Conservation (phyloP, 1,140 invertebrate species). For the Conopomorpha cramerella region DNA sequence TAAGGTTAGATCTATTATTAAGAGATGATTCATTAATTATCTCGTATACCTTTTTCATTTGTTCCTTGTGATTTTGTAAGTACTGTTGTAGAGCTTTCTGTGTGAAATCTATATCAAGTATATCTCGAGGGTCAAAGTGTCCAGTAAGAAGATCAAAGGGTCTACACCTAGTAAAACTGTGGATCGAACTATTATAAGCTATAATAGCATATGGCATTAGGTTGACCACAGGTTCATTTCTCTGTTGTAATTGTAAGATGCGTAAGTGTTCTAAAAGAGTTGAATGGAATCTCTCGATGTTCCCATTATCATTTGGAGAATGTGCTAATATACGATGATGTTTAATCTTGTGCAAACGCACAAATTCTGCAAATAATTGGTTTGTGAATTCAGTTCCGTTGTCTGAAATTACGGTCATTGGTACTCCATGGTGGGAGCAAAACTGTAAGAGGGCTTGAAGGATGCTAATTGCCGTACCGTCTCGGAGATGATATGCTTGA, state of each 20-base stretch:
- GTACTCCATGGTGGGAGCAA: slow-evolving; percentile 10
- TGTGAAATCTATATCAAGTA: slow-evolving; percentile 6
- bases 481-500: slow-evolving; percentile 9
- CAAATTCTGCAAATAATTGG: slow-evolving; percentile 5
- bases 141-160: slow-evolving; percentile 7
- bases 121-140: slow-evolving; percentile 10
- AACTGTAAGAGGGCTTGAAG: slow-evolving; percentile 8
- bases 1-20: background rate
- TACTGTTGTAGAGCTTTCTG: slow-evolving; percentile 9
- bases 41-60: slow-evolving; percentile 1
- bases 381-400: slow-evolving; percentile 10
- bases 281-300: slow-evolving; percentile 12
- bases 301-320: slow-evolving; percentile 12
- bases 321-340: slow-evolving; percentile 10
- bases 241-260: background rate
- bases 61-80: slow-evolving; percentile 5
- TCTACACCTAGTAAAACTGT: slow-evolving; percentile 3
- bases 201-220: slow-evolving; percentile 9
- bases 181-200: slow-evolving; percentile 9
- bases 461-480: slow-evolving; percentile 9
- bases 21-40: background rate
- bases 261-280: slow-evolving; percentile 9
- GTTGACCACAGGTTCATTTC: slow-evolving; percentile 3
- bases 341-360: slow-evolving; percentile 10
- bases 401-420: slow-evolving; percentile 8